These are phyloP conservation scores for Napeogenes inachia DNA, from an alignment of 2,888 invertebrate species.

Conservation along the genomic window DNA sequence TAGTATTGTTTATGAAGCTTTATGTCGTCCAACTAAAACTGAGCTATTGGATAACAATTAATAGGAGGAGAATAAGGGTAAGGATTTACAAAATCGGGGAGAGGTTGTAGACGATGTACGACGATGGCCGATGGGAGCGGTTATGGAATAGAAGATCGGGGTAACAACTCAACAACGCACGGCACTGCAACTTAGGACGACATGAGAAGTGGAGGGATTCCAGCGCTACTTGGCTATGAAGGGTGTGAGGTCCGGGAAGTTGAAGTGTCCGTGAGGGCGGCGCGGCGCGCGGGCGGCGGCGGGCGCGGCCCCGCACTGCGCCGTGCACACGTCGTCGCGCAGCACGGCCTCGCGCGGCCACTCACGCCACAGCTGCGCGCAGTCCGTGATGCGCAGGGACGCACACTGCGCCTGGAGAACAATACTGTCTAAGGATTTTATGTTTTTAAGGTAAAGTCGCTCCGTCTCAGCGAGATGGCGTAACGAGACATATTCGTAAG, in stretches of 20 bases:
- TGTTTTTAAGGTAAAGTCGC: too few species aligned
- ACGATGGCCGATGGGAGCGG: too few species aligned
- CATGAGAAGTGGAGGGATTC: background rate
- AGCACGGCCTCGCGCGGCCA: constrained; percentile 89
- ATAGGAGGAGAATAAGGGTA: too few species aligned
- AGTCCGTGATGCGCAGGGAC: constrained; percentile 91
- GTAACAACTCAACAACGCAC: too few species aligned
- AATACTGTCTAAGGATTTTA: background rate
- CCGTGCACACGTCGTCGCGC: constrained; percentile 92
- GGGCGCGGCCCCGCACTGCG: constrained; percentile 88
- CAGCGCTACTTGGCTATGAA: constrained; percentile 76
- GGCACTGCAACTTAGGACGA: background rate
- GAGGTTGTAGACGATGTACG: too few species aligned
- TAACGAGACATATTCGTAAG: too few species aligned
- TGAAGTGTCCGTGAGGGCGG: constrained; percentile 79
- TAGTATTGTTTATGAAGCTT: too few species aligned
- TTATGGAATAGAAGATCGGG: too few species aligned
- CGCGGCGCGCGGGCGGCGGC: constrained; percentile 43
- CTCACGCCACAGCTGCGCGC: constrained; percentile 87
- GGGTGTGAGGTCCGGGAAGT: constrained; percentile 86
- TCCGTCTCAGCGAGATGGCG: too few species aligned
- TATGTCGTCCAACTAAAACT: too few species aligned
- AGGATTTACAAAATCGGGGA: too few species aligned
- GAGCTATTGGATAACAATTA: too few species aligned
- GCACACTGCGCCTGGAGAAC: constrained; percentile 89